Evolutionary conservation across 2,888 invertebrate genomes (phyloP), one percentile per base, ranked within the genome.

Genomic region (Oxytorus armatus): DNA sequence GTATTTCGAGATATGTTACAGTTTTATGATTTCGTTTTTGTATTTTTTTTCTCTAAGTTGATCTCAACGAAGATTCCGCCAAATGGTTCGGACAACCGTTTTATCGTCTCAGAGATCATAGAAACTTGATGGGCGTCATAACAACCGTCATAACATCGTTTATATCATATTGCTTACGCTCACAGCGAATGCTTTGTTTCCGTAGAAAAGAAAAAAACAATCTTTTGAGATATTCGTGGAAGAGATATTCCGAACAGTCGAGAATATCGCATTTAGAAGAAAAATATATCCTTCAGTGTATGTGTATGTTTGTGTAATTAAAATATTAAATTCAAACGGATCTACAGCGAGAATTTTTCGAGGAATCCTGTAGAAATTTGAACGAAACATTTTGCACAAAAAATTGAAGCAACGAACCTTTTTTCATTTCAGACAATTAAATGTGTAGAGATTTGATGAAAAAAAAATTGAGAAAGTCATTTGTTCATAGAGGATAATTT

Each of bases 11-110:
- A 21, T 5, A 49, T n/a, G 36, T 36, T 36, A 61, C 7, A 49
- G 8, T 42, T 29, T 11, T 29, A 29, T 42, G 21, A 21, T 51
- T 44, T 25, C 42, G 14, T 44, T 53, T 61, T 10, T 42, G 29
- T 21, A 7, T 2, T 49, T 8, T 42, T 39, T 42, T 29, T 23
- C 23, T 36, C 14, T 10, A 3, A 14, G 16, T 44, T 33, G 21
- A 49, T 63, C 63, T 72, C 29, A 16, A 42, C 42, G 10, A n/a
- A 25, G 23, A 5, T 42, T 72, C 49, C 33, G 42, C 18, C 59
- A 23, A 63, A 73, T 73, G 49, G 42, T 11, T 18, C 3, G 53
- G 63, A 63, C 42, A 18, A 63, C 33, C 61, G 25, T 36, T 51
- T 16, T 53, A 42, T 21, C 42, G 36, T 70, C 53, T 29, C 69